phyloP scores from a whole-genome alignment of 2,113 vertebrate species.

The Boulengeromyrus knoepffleri region DNA sequence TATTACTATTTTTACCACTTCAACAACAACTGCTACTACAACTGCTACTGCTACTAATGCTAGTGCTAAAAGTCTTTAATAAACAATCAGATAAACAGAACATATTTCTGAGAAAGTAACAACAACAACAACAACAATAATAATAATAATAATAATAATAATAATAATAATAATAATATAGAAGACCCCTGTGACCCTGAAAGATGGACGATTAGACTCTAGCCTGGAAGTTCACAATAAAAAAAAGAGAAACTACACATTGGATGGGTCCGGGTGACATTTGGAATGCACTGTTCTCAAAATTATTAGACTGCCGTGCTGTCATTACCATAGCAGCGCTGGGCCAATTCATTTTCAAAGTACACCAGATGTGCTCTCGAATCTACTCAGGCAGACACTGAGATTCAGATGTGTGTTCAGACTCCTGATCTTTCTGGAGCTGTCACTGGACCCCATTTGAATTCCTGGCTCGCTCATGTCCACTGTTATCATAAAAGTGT shows the following conservation, averaged over 20 bases:
- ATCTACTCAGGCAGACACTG: constrained; percentile 54
- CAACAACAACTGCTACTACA: neutral
- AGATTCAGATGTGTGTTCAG: constrained; percentile 18
- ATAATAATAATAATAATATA: neutral
- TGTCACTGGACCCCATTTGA: neutral
- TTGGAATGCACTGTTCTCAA: constrained; percentile 42
- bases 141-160: neutral
- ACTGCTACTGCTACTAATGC: neutral
- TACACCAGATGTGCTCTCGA: constrained; percentile 60
- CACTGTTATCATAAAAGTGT: constrained; percentile 4
- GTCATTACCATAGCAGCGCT: constrained; percentile 42
- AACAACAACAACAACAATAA: neutral
- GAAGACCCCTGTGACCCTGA: neutral
- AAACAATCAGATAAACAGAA: neutral
- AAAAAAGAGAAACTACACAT: constrained; percentile 15
- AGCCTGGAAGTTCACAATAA: constrained; percentile 9
- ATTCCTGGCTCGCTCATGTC: neutral
- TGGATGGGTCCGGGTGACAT: constrained; percentile 39
- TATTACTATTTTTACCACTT: neutral
- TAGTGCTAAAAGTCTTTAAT: neutral
- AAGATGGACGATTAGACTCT: neutral
- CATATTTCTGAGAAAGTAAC: neutral
- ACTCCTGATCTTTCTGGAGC: constrained; percentile 13
- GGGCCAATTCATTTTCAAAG: constrained; percentile 56
- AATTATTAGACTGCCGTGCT: constrained; percentile 42